phyloP scores from a whole-genome alignment of 2,888 invertebrate genomes.

The Limulus polyphemus region DNA sequence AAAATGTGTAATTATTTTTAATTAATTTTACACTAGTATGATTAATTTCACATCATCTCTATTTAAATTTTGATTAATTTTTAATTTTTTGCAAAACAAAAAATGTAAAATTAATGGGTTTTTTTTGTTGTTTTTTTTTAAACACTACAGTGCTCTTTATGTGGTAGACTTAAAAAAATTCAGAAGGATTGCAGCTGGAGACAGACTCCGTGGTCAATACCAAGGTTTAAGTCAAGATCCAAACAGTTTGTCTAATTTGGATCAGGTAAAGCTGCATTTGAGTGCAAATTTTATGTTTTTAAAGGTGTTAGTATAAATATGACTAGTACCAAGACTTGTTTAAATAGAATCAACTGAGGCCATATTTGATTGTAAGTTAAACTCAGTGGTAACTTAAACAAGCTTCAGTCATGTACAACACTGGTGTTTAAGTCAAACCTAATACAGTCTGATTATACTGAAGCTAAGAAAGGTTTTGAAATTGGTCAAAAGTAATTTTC shows the following conservation, averaged over 20 bases:
- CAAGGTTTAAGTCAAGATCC: conserved; percentile 98
- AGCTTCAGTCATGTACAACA: too few species aligned
- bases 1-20: too few species aligned
- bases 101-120: too few species aligned
- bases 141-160: conserved; percentile 87
- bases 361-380: too few species aligned
- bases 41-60: background rate
- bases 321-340: background rate
- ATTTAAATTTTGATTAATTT: background rate
- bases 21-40: too few species aligned
- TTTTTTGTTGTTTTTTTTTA: conserved; percentile 1
- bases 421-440: too few species aligned
- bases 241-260: conserved; percentile 90
- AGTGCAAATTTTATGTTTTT: background rate
- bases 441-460: too few species aligned
- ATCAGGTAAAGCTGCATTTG: conserved; percentile 43
- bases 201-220: conserved; percentile 92
- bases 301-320: background rate
- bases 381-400: too few species aligned
- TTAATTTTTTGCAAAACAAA: background rate
- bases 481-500: too few species aligned
- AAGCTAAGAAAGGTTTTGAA: too few species aligned
- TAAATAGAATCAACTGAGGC: too few species aligned
- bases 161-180: conserved; percentile 94
- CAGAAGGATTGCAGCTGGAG: conserved; percentile 93